Conservation (phyloP, 1,140 invertebrate species). For the Nymphalis io region DNA sequence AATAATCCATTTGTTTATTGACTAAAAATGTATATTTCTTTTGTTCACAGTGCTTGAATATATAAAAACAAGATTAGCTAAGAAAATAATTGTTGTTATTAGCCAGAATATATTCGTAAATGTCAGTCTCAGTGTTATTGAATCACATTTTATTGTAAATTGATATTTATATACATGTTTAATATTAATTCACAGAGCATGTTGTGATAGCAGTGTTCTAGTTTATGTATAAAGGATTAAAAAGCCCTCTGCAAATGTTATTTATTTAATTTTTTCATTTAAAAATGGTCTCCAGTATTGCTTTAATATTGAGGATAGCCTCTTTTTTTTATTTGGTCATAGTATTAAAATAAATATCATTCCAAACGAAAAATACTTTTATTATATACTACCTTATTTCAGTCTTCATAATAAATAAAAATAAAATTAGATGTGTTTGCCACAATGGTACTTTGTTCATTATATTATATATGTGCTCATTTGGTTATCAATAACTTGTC, state of each 20-base stretch:
- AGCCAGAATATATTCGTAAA: conserved; percentile 41
- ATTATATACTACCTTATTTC: conserved; percentile 14
- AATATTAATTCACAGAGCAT: conserved; percentile 34
- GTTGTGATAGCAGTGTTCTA: conserved; percentile 34
- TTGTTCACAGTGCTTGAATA: conserved; percentile 58
- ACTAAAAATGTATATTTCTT: conserved; percentile 21
- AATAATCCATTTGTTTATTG: neutral
- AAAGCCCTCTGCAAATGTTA: conserved; percentile 41
- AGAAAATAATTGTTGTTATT: conserved; percentile 39
- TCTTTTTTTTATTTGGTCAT: conserved; percentile 54
- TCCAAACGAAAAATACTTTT: conserved; percentile 47
- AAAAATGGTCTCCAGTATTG: conserved; percentile 47
- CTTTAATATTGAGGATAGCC: conserved; percentile 33
- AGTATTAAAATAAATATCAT: conserved; percentile 70
- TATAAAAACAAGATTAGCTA: conserved; percentile 19
- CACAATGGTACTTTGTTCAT: too few species aligned
- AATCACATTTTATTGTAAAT: conserved; percentile 54
- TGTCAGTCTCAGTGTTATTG: conserved; percentile 47
- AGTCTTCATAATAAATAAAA: neutral
- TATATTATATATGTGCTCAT: too few species aligned
- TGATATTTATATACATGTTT: conserved; percentile 34
- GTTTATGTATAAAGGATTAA: conserved; percentile 35
- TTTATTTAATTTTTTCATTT: conserved; percentile 58
- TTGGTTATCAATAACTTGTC: too few species aligned
- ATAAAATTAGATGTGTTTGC: neutral